Percentiles rank a stretch among this genome's conserved stretches.
Evolutionary conservation across 1,140 invertebrate genomes (phyloP).

Genomic region (Mamestra configurata): DNA sequence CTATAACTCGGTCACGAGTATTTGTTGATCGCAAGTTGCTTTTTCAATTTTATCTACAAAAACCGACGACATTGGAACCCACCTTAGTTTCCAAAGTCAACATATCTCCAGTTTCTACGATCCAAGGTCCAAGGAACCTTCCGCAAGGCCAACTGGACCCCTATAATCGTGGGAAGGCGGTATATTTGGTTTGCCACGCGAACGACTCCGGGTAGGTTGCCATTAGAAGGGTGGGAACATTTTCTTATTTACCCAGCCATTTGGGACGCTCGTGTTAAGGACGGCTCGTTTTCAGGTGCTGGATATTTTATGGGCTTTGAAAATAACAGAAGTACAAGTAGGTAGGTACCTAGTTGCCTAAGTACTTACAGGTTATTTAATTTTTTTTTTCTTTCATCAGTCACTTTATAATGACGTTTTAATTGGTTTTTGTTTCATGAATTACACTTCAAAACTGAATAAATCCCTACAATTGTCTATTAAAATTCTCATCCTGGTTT

Average conservation of each 20-base stretch:
- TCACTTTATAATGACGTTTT: too few relatives aligned
- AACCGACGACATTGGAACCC: not conserved
- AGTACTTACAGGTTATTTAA: too few relatives aligned
- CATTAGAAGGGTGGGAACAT: constrained; percentile 55
- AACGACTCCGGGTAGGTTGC: constrained; percentile 30
- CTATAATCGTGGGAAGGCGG: constrained; percentile 48
- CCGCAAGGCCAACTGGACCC: constrained; percentile 27
- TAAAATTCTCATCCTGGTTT: too few relatives aligned
- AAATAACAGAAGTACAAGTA: not conserved
- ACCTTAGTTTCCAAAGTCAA: constrained; percentile 18
- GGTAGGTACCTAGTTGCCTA: too few relatives aligned
- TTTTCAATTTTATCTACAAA: not conserved
- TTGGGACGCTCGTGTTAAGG: constrained; percentile 38
- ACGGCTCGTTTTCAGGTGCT: not conserved
- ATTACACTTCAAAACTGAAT: too few relatives aligned
- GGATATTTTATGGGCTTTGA: not conserved
- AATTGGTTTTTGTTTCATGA: too few relatives aligned
- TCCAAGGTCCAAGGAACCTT: constrained; percentile 1
- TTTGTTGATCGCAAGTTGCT: too few relatives aligned
- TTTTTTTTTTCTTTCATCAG: too few relatives aligned
- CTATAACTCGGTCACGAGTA: too few relatives aligned
- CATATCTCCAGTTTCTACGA: not conserved
- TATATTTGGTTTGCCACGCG: constrained; percentile 51
- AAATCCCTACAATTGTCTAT: too few relatives aligned
- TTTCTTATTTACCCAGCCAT: constrained; percentile 53